These are phyloP conservation scores for Marisa cornuarietis DNA, from an alignment of 1,140 invertebrate genomes.

Conservation along the genomic window DNA sequence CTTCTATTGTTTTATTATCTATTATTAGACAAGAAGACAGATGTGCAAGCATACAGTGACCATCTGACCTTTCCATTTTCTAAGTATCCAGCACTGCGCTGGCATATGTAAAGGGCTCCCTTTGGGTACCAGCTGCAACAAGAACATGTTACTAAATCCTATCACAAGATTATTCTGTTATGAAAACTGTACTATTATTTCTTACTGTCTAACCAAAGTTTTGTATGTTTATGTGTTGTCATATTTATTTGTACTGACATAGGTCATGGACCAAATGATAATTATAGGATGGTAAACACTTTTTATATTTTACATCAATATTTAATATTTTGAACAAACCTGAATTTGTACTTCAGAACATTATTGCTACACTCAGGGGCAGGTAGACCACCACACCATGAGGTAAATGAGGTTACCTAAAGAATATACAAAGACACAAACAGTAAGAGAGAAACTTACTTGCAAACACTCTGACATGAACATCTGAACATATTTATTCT, in stretches of 20 bases:
- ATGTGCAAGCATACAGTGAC: no score
- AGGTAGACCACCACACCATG: constrained; percentile 26
- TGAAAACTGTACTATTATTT: background rate
- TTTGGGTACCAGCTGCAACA: constrained; percentile 23
- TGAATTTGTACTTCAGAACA: constrained; percentile 25
- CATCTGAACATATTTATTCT: background rate
- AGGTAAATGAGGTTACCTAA: constrained; percentile 18
- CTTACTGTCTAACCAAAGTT: background rate
- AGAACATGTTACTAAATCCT: background rate
- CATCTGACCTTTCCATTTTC: constrained; percentile 10
- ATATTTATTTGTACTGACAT: no score
- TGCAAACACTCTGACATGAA: background rate
- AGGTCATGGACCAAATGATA: background rate
- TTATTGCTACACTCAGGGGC: constrained; percentile 11
- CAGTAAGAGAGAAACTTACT: no score
- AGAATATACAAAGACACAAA: background rate
- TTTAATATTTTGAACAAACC: constrained; percentile 9
- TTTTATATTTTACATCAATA: background rate
- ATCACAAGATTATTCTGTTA: background rate
- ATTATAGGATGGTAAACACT: background rate
- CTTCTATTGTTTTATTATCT: no score
- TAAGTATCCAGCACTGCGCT: constrained; percentile 3
- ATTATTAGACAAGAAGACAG: no score
- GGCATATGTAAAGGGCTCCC: background rate
- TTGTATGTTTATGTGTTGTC: background rate